Conservation (phyloP, 2,797 vertebrate genomes). For the Leptoclinus maculatus region DNA sequence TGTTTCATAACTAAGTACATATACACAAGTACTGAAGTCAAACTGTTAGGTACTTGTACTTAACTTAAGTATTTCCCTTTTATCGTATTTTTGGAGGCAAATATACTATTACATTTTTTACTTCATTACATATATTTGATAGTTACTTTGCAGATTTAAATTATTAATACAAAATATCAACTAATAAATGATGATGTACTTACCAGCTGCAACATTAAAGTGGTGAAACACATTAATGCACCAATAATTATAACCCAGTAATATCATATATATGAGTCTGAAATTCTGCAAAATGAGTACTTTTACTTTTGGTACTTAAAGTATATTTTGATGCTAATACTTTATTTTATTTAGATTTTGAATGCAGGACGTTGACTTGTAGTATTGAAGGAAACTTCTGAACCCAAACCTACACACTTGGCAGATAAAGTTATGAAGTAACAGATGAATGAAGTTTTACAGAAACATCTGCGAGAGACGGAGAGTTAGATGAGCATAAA, state of each 20-base stretch:
- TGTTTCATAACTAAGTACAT: too few relatives aligned
- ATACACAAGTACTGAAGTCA: not conserved
- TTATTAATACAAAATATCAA: not conserved
- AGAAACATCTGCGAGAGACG: not conserved
- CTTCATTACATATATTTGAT: not conserved
- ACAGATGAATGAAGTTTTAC: slow-evolving; percentile 18
- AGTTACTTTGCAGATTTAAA: not conserved
- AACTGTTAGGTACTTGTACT: not conserved
- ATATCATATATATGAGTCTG: not conserved
- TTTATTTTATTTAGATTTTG: not conserved
- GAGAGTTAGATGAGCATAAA: slow-evolving; percentile 8
- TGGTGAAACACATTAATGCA: too few relatives aligned
- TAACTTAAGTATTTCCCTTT: not conserved
- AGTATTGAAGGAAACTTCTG: not conserved
- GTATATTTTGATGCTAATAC: not conserved
- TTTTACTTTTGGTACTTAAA: not conserved
- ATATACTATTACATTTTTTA: not conserved
- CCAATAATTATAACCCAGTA: not conserved
- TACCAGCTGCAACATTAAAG: too few relatives aligned
- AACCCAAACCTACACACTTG: not conserved
- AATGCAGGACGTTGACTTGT: not conserved
- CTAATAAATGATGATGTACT: not conserved
- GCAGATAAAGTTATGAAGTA: slow-evolving; percentile 4
- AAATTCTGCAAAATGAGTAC: not conserved
- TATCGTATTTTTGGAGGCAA: not conserved